Base-by-base conservation (phyloP, 2,888 invertebrate genomes). In the Agrypnus murinus region DNA sequence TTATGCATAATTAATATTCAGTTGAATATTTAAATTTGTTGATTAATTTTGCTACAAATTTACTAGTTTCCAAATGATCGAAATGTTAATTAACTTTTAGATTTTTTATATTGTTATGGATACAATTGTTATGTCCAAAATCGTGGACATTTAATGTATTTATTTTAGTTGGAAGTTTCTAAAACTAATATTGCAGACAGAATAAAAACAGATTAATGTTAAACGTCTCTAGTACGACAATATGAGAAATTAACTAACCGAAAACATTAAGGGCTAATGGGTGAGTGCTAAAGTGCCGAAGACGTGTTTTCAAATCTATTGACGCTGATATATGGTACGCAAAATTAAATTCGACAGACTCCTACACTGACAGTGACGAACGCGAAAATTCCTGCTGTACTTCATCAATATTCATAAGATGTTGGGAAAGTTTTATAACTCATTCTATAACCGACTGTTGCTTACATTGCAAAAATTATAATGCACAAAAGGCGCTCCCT, bases 281-380 rank as follows among this genome's bases (percentile, higher is more conserved):
- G 19, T 43, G 31, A 43, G 43, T 31, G 58, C 58, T 58, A 58
- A 55, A 58, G 40, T 43, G 43, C 43, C 58, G 14, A 58, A 43
- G 58, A 58, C 43, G 58, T 43, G 31, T 43, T 58, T 58, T 58
- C 58, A 58, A 43, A 58, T 40, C 40, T 31, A 36, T 38, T 43
- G 58, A 58, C 58, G 58, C 40, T 58, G 58, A 58, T 58, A 43
- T 58, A 58, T 58, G 58, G 58, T 31, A 31, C 43, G 31, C 40
- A 43, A 58, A 58, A 58, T 58, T 58, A 58, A 43, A 58, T 58
- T 58, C 58, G 58, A 58, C 58, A 14, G 15, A 38, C 55, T n/a
- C 38, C 38, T 12, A 12, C 15, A 36, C 55, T 40, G 58, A 58
- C 43, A 58, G 58, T 58, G 58, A 58, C 58, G 58, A 31, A 43